Evolutionary conservation across 2,113 vertebrate genomes (phyloP).

Genomic region (Cyrtonyx montezumae): DNA sequence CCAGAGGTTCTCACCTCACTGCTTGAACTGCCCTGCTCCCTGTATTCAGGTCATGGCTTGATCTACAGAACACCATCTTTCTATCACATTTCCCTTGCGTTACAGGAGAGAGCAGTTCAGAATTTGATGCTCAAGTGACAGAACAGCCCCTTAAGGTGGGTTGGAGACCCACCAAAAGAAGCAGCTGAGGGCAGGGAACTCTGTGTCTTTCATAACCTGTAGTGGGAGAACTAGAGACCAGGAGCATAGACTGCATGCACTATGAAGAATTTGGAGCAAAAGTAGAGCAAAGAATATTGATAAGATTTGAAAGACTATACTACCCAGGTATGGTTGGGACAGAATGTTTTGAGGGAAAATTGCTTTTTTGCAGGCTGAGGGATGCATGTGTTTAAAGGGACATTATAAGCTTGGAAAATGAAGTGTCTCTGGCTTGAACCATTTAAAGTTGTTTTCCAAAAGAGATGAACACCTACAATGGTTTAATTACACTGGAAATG

Average conservation of each 20-base stretch:
- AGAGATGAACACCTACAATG: background rate
- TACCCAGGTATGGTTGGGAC: background rate
- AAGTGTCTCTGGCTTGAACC: background rate
- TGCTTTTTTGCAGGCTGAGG: background rate
- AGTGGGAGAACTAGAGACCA: background rate
- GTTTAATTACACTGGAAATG: background rate
- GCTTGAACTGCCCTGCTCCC: background rate
- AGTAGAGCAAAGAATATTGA: background rate
- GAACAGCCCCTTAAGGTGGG: background rate
- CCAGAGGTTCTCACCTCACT: background rate
- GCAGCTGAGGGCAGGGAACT: background rate
- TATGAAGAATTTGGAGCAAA: background rate
- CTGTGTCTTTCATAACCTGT: background rate
- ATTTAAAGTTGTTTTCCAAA: background rate
- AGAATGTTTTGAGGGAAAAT: background rate
- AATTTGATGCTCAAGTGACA: background rate
- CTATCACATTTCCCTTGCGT: background rate
- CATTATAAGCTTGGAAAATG: background rate
- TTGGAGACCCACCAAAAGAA: background rate
- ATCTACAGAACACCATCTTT: background rate
- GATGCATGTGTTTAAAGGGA: background rate
- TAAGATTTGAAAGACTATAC: background rate
- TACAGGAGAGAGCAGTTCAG: background rate
- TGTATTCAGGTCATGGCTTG: background rate
- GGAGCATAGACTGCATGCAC: background rate